Conservation (phyloP, 2,113 vertebrate genomes). For the Limanda limanda region DNA sequence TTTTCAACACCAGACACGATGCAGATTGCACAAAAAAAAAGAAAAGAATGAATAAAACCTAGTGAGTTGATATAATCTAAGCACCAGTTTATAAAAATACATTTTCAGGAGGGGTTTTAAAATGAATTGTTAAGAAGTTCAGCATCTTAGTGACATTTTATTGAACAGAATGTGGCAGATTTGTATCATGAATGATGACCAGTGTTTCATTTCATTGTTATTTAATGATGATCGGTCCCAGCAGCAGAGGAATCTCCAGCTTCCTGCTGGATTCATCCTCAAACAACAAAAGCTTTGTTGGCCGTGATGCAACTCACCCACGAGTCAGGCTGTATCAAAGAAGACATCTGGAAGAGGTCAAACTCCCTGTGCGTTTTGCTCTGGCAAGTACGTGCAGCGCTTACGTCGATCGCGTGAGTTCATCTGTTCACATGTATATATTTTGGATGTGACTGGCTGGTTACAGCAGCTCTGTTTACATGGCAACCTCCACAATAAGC, state of each 20-base stretch:
- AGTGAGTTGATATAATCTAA: no score
- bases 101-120: not conserved
- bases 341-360: constrained; percentile 57
- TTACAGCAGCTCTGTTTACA: constrained; percentile 63
- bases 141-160: not conserved
- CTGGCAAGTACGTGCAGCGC: constrained; percentile 5
- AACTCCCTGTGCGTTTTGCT: constrained; percentile 10
- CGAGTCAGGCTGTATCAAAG: constrained; percentile 54
- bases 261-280: constrained; percentile 65
- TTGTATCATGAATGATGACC: constrained; percentile 1
- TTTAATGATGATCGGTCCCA: constrained; percentile 40
- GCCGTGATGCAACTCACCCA: constrained; percentile 26
- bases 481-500: constrained; percentile 67
- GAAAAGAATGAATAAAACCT: not conserved
- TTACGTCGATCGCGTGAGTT: constrained; percentile 20
- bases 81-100: not conserved
- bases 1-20: not conserved
- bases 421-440: constrained; percentile 34
- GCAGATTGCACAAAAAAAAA: not conserved
- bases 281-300: constrained; percentile 63
- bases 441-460: constrained; percentile 44
- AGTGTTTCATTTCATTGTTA: constrained; percentile 15
- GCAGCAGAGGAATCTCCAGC: constrained; percentile 55
- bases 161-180: not conserved
- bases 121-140: not conserved